Evolutionary conservation across 2,797 vertebrate genomes (phyloP).

Genomic region (Mionectes olivaceus): DNA sequence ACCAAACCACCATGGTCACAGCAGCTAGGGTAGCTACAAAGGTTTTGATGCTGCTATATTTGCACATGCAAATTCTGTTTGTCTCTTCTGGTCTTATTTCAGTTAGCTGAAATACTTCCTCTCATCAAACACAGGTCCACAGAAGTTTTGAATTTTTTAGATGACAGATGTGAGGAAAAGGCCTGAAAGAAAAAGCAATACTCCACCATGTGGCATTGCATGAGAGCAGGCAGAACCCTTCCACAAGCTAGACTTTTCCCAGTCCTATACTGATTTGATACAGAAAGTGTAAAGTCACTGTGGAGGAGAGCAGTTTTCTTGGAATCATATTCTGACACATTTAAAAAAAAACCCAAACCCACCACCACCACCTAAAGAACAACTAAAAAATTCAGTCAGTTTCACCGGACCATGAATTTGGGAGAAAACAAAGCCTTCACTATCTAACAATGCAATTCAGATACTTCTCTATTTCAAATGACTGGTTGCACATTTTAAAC

Average conservation of each 20-base stretch:
- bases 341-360: not conserved
- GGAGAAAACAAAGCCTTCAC: fast-evolving
- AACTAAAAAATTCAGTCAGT: not conserved
- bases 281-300: not conserved
- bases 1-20: not conserved
- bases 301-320: not conserved
- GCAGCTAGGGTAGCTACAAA: not conserved
- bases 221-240: conserved; percentile 17
- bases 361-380: too few species aligned
- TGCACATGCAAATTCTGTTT: not conserved
- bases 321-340: not conserved
- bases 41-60: not conserved
- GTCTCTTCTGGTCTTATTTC: not conserved
- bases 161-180: not conserved
- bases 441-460: not conserved
- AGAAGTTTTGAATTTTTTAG: not conserved
- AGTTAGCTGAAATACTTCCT: not conserved
- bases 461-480: not conserved
- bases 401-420: not conserved
- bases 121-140: not conserved
- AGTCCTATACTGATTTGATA: not conserved
- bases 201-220: conserved; percentile 77
- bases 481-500: not conserved
- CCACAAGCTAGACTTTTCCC: not conserved
- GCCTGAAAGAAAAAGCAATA: conserved; percentile 70